Evolutionary conservation across 2,113 vertebrate species (phyloP), one percentile per base, ranked within the genome.

Genomic region (Mesembrinibis cayennensis): DNA sequence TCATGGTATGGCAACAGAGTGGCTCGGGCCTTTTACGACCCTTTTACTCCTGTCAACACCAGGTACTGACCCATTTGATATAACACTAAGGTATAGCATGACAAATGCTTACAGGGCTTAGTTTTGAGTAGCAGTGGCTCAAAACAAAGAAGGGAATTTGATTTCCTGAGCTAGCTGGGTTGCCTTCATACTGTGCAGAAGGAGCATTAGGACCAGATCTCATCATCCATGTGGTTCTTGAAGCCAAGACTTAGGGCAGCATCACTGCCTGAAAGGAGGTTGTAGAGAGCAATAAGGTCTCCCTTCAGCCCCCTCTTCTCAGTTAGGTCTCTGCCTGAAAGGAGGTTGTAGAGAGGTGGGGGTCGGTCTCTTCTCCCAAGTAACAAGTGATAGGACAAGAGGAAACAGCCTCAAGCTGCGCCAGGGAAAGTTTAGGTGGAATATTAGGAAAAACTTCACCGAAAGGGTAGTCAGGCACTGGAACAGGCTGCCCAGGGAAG

Each of bases 1-100:
- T 98, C 99, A 1, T 99, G 99, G 99, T 99, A 98, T 2, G 99
- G 98, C 81, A 97, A 98, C 74, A 96, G 79, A 91, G 98, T 99
- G 87, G 97, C 99, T 47, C 89, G 97, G 63, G 98, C 99, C 6
- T 99, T 99, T 87, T 99, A 99, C 92, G 92, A 99, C 95, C 99
- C 98, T 7, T 97, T 98, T 76, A 99, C 99, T 17, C 99, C 99
- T 0, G 99, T 99, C 93, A 99, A 99, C 89, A 80, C 98, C 93
- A 99, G 97, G 99, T 99, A 98, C 98, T 87, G 47, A 65, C 36
- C n/a, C 50, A 29, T 85, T 84, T 86, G 30, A 27, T n/a, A 4
- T 27, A 47, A 65, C 13, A 15, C 25, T 22, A 3, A 9, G 5
- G 6, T 18, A 65, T 12, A 32, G 36, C 20, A 20, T 32, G 53